These are phyloP conservation scores for Gambusia holbrooki DNA, from an alignment of 2,113 vertebrate genomes.

Conservation along the genomic window DNA sequence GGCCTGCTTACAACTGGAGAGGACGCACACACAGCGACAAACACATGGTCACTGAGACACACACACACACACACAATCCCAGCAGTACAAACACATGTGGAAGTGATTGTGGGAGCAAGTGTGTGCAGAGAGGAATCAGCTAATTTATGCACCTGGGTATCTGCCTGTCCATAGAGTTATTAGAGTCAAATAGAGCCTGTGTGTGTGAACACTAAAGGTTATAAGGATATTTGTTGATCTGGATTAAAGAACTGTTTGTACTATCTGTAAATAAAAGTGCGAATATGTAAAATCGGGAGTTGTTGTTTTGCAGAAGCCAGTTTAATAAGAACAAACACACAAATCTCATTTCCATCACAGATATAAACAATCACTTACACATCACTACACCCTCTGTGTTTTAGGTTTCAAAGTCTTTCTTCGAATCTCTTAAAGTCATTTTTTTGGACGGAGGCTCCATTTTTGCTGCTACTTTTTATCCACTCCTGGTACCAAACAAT, in stretches of 20 bases:
- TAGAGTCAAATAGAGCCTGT: conserved; percentile 70
- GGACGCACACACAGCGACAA: conserved; percentile 56
- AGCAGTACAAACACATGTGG: conserved; percentile 66
- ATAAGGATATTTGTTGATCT: conserved; percentile 50
- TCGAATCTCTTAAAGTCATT: background rate
- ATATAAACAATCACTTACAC: background rate
- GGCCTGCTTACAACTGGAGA: conserved; percentile 69
- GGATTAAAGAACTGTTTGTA: conserved; percentile 1
- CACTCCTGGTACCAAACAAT: too few relatives aligned
- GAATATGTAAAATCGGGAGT: conserved; percentile 40
- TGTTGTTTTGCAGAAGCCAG: conserved; percentile 48
- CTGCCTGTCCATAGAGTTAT: conserved; percentile 72
- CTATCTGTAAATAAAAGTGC: conserved; percentile 39
- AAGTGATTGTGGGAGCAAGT: conserved; percentile 64
- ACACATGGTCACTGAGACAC: conserved; percentile 45
- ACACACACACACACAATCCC: conserved; percentile 20
- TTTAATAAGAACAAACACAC: conserved; percentile 56
- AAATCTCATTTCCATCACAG: background rate
- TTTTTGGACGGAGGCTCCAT: too few relatives aligned
- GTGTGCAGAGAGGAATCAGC: conserved; percentile 48
- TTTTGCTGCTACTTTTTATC: too few relatives aligned
- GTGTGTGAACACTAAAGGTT: conserved; percentile 6
- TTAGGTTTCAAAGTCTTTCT: background rate
- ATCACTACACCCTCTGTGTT: background rate
- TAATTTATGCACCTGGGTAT: conserved; percentile 74